Evolutionary conservation across 1,140 invertebrate species (phyloP).

Genomic region (Ceratitis capitata): DNA sequence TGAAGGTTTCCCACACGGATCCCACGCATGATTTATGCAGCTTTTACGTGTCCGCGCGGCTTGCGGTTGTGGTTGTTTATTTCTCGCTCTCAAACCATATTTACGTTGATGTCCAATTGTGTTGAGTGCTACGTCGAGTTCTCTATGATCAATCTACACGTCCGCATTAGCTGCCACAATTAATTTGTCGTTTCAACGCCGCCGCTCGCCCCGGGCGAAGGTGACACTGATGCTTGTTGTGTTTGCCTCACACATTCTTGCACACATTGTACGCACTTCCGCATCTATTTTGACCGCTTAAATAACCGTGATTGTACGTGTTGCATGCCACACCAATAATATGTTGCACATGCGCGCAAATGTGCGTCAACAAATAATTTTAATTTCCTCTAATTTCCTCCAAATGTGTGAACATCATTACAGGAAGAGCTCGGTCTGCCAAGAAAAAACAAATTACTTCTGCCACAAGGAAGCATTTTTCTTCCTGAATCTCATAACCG

Average conservation of each 20-base stretch:
- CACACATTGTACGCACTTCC: background rate
- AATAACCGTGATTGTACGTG: background rate
- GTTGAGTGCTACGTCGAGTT: background rate
- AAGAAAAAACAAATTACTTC: no score
- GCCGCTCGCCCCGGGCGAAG: background rate
- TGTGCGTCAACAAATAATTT: background rate
- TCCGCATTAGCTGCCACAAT: background rate
- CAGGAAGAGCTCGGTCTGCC: no score
- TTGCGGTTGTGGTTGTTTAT: background rate
- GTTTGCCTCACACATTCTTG: background rate
- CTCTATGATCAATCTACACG: constrained; percentile 1
- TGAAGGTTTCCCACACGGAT: constrained; percentile 23
- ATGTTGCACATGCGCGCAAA: background rate
- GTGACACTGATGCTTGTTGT: background rate
- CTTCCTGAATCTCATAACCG: no score
- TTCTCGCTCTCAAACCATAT: background rate
- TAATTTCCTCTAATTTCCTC: background rate
- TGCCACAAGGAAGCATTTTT: no score
- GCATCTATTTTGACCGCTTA: background rate
- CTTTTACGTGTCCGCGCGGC: constrained; percentile 25
- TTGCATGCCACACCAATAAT: background rate
- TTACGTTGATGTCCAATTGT: background rate
- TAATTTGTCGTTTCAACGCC: constrained; percentile 7
- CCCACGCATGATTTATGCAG: constrained; percentile 25
- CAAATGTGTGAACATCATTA: no score